Evolutionary conservation across 2,113 vertebrate species (phyloP).

Genomic region (Ursus arctos): DNA sequence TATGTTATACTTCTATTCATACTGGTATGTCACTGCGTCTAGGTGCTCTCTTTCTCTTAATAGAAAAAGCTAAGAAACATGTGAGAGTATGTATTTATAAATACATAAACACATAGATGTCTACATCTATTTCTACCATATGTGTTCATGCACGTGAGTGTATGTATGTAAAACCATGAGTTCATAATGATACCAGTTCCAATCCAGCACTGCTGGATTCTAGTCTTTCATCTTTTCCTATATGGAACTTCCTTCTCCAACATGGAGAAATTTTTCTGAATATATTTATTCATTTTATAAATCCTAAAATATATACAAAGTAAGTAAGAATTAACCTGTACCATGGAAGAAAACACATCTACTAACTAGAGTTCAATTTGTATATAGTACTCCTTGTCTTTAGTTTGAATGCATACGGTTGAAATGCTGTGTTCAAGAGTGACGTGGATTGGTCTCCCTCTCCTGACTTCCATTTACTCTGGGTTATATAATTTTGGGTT

Average conservation of each 20-base stretch:
- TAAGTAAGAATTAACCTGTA: background rate
- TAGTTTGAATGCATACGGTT: background rate
- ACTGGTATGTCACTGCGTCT: background rate
- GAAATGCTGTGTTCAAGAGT: background rate
- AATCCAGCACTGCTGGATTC: background rate
- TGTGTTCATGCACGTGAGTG: rapidly evolving
- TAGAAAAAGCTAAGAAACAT: background rate
- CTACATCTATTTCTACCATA: background rate
- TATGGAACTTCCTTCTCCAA: background rate
- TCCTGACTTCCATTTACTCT: background rate
- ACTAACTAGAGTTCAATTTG: background rate
- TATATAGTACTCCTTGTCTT: background rate
- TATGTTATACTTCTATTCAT: background rate
- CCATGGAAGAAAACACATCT: background rate
- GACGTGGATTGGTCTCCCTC: background rate
- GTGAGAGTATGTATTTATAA: background rate
- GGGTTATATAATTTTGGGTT: background rate
- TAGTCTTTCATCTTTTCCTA: background rate
- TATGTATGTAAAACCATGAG: background rate
- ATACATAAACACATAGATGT: background rate
- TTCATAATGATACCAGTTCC: background rate
- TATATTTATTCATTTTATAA: background rate
- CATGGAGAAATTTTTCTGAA: background rate
- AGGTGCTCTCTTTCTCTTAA: background rate
- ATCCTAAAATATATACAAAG: background rate